Conservation (phyloP, 2,888 invertebrate genomes). For the Archips crataeganus region DNA sequence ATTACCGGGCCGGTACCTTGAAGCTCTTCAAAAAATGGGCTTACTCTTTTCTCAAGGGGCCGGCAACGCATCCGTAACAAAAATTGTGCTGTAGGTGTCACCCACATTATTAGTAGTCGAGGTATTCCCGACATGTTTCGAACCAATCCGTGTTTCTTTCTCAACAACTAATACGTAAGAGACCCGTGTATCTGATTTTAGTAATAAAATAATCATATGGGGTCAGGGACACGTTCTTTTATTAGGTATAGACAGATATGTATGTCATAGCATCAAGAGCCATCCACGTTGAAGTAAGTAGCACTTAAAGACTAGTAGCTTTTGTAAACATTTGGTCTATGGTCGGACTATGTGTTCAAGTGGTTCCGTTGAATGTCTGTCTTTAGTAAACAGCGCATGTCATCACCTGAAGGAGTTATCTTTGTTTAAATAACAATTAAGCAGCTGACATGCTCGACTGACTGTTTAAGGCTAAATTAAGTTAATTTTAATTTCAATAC, state of each 20-base stretch:
- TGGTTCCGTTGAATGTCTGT: neutral
- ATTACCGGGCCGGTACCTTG: no score
- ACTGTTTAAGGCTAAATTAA: neutral
- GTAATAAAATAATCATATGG: no score
- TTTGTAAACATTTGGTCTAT: neutral
- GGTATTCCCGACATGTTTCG: no score
- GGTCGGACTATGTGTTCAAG: neutral
- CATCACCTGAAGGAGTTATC: neutral
- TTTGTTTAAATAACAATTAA: conserved; percentile 2
- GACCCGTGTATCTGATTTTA: no score
- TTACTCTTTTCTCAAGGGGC: no score
- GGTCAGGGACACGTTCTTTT: neutral
- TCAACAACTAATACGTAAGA: no score
- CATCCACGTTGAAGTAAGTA: neutral
- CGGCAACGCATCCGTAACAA: no score
- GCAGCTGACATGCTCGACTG: neutral
- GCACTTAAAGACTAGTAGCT: neutral
- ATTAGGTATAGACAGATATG: neutral
- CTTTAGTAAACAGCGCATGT: neutral
- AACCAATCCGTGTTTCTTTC: no score
- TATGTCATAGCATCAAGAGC: neutral
- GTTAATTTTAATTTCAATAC: neutral
- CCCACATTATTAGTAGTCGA: no score
- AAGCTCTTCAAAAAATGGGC: no score
- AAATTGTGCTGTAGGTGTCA: no score